phyloP scores from a whole-genome alignment of 2,113 vertebrate genomes.

The Scopus umbretta region DNA sequence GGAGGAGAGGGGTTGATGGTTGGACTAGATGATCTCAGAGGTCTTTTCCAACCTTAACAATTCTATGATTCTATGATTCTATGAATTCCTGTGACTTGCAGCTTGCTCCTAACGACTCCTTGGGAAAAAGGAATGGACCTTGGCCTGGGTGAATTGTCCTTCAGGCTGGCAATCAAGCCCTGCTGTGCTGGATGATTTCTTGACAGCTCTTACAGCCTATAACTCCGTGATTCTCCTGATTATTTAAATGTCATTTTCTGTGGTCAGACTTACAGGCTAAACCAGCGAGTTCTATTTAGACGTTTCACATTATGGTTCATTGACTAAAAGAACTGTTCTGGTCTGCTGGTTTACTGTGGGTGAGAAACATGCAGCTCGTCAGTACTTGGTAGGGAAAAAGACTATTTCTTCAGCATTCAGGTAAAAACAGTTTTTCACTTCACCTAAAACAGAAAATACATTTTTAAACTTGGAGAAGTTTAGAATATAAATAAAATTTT shows the following conservation, averaged over 20 bases:
- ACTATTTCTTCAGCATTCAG: neutral
- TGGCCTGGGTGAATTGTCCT: neutral
- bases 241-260: constrained; percentile 41
- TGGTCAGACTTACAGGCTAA: constrained; percentile 10
- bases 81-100: neutral
- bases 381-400: neutral
- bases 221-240: neutral
- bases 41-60: no score
- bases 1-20: no score
- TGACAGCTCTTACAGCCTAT: neutral
- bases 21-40: no score
- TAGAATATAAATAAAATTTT: neutral
- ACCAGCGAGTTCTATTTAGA: neutral
- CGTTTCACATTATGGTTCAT: neutral
- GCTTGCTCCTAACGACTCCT: neutral
- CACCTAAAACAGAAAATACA: neutral
- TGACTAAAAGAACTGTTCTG: neutral
- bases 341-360: neutral
- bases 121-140: neutral
- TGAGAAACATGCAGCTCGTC: neutral
- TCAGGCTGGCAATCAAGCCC: neutral
- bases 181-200: neutral
- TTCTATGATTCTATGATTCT: no score
- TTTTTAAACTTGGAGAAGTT: neutral
- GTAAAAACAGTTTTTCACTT: neutral